Conservation (phyloP, 2,797 vertebrate genomes). For the Tapirus indicus region DNA sequence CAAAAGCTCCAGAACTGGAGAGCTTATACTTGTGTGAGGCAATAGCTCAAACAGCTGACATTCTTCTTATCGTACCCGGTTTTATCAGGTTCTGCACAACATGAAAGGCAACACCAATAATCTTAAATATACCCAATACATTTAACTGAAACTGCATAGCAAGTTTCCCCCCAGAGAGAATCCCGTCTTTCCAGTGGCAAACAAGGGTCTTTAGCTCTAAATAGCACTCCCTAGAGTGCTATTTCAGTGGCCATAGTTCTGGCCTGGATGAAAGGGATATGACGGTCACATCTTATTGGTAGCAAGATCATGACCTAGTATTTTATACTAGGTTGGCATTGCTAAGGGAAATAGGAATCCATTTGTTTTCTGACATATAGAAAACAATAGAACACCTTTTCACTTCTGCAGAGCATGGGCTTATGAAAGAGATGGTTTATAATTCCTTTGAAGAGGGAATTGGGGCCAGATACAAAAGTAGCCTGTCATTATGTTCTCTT, state of each 20-base stretch:
- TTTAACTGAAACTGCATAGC: slow-evolving; percentile 41
- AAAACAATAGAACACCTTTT: slow-evolving; percentile 76
- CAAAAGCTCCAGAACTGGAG: slow-evolving; percentile 55
- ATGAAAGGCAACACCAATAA: slow-evolving; percentile 58
- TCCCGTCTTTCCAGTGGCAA: slow-evolving; percentile 84
- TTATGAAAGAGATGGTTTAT: slow-evolving; percentile 62
- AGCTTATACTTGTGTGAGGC: not conserved
- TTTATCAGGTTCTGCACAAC: slow-evolving; percentile 29
- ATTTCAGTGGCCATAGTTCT: slow-evolving; percentile 50
- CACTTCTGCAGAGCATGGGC: slow-evolving; percentile 77
- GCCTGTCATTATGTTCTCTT: slow-evolving; percentile 74
- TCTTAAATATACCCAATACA: slow-evolving; percentile 11
- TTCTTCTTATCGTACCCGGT: slow-evolving; percentile 60
- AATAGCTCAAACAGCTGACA: not conserved
- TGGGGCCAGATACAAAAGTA: slow-evolving; percentile 74
- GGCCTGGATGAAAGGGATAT: slow-evolving; percentile 45
- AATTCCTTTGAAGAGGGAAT: slow-evolving; percentile 72
- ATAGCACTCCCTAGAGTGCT: slow-evolving; percentile 37
- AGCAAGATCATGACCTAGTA: slow-evolving; percentile 59
- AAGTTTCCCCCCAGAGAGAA: slow-evolving; percentile 75
- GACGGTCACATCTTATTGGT: slow-evolving; percentile 51
- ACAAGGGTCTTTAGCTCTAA: slow-evolving; percentile 76
- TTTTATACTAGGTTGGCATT: slow-evolving; percentile 59
- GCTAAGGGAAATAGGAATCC: slow-evolving; percentile 79
- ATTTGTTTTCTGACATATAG: slow-evolving; percentile 78